Evolutionary conservation across 2,113 vertebrate species (phyloP).

Genomic region (Rhinoderma darwinii): DNA sequence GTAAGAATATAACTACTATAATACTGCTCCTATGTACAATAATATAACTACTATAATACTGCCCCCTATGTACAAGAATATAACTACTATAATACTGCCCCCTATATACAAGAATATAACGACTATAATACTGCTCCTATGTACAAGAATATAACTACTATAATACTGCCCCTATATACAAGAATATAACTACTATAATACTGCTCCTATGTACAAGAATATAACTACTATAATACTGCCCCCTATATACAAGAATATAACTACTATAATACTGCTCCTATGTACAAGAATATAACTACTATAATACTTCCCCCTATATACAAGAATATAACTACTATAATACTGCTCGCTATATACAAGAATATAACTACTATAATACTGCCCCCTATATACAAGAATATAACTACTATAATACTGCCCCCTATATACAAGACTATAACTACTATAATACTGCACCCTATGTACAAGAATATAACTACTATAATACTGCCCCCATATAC

Average conservation of each 20-base stretch:
- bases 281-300: no score
- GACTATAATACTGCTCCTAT: no score
- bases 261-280: not conserved
- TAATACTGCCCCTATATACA: not conserved
- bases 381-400: not conserved
- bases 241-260: not conserved
- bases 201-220: not conserved
- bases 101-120: no score
- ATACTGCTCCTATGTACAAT: not conserved
- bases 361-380: no score
- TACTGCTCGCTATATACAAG: no score
- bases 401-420: not conserved
- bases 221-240: not conserved
- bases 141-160: not conserved
- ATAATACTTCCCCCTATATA: no score
- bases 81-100: not conserved
- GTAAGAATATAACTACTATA: not conserved
- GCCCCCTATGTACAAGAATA: no score
- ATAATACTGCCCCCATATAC: not conserved
- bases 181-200: slow-evolving; percentile 8
- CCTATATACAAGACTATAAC: not conserved
- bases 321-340: no score
- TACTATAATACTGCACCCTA: not conserved
- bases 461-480: not conserved
- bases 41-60: not conserved